A percentile compares a stretch with the other conserved stretches of the same genome.
Conservation (phyloP, 2,797 vertebrate species). For the Lophius americanus region DNA sequence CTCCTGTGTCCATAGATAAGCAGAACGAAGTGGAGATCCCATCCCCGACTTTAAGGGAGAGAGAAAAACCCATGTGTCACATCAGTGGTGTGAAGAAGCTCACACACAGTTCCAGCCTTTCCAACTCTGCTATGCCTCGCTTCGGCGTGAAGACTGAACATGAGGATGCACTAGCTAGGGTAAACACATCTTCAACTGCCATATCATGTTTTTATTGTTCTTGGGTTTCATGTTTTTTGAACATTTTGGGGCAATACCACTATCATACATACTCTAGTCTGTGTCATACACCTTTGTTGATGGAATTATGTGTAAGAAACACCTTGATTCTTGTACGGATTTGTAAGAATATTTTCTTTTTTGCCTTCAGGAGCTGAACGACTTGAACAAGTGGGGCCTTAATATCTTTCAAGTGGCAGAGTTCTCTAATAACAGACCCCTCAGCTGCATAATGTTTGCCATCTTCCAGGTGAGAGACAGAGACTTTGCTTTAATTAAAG, state of each 20-base stretch:
- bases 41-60: slow-evolving; percentile 88
- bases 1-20: slow-evolving; percentile 83
- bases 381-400: slow-evolving; percentile 96
- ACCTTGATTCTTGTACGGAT: background rate
- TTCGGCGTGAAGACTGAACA: slow-evolving; percentile 92
- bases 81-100: slow-evolving; percentile 93
- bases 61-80: slow-evolving; percentile 92
- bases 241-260: background rate
- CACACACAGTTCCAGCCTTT: slow-evolving; percentile 86
- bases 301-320: background rate
- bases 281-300: background rate
- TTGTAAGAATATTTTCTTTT: slow-evolving; percentile 20
- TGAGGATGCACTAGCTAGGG: slow-evolving; percentile 89
- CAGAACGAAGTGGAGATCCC: slow-evolving; percentile 95
- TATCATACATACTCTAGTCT: background rate
- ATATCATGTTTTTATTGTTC: background rate
- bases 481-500: background rate
- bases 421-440: slow-evolving; percentile 90
- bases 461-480: slow-evolving; percentile 88
- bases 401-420: slow-evolving; percentile 94
- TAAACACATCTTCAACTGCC: slow-evolving; percentile 53
- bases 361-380: slow-evolving; percentile 87
- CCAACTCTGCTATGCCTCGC: slow-evolving; percentile 85
- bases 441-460: slow-evolving; percentile 92
- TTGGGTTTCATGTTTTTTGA: background rate